phyloP scores from a whole-genome alignment of 2,797 vertebrate genomes.

The Tokudaia tokunoshimensis region DNA sequence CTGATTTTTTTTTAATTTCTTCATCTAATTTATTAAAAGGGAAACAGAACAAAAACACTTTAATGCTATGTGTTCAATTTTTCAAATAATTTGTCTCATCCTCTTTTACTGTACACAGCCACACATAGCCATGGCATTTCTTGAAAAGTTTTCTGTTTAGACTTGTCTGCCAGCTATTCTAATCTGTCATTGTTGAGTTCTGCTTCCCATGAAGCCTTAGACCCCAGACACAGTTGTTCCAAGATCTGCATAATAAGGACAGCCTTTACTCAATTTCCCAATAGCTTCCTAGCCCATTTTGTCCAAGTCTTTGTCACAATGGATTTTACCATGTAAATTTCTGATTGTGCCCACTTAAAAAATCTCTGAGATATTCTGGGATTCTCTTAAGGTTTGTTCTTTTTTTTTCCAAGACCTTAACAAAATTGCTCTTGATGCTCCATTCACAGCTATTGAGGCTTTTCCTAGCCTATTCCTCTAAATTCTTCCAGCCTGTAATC shows the following conservation, averaged over 20 bases:
- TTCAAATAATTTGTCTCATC: background rate
- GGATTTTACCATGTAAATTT: background rate
- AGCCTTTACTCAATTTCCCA: background rate
- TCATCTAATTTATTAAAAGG: slow-evolving; percentile 60
- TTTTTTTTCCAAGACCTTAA: background rate
- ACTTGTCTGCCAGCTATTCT: background rate
- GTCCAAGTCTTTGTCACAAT: background rate
- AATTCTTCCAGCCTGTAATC: no score
- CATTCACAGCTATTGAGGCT: background rate
- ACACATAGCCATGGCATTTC: background rate
- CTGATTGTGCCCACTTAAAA: background rate
- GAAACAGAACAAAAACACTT: slow-evolving; percentile 64
- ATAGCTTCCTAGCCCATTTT: background rate
- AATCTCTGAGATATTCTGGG: background rate
- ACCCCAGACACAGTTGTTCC: background rate
- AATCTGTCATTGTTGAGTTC: background rate
- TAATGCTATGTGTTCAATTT: background rate
- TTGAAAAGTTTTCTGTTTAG: background rate
- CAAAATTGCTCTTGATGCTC: background rate
- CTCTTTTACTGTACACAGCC: background rate
- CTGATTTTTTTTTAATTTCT: background rate
- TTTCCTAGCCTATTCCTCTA: background rate
- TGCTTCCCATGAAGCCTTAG: background rate
- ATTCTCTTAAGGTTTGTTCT: background rate
- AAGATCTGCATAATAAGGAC: background rate